Conservation (phyloP, 2,797 vertebrate species). For the Garrulus glandarius region DNA sequence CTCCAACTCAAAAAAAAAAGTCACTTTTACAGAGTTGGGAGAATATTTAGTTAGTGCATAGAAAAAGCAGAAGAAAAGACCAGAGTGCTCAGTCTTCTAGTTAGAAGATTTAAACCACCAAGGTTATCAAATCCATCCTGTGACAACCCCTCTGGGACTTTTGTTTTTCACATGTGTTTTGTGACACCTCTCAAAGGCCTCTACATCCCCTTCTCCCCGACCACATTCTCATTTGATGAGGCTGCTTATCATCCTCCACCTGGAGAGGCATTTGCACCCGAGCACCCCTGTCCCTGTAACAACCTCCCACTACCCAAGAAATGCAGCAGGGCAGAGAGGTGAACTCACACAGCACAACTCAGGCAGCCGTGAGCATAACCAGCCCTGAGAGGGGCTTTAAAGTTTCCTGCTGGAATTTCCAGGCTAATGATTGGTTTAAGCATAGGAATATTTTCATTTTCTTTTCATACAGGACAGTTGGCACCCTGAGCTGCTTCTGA, state of each 20-base stretch:
- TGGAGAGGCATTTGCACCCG: not conserved
- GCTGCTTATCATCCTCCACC: not conserved
- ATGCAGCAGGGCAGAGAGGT: not conserved
- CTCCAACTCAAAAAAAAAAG: not conserved
- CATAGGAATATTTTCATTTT: not conserved
- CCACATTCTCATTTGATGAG: not conserved
- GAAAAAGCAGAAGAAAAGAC: not conserved
- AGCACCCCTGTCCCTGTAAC: not conserved
- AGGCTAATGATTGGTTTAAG: not conserved
- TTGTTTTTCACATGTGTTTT: not conserved
- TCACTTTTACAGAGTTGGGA: not conserved
- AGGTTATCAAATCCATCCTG: not conserved
- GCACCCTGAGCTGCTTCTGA: not conserved
- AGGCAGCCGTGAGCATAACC: not conserved
- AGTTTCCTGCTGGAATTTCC: not conserved
- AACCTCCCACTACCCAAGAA: not conserved
- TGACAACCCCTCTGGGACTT: not conserved
- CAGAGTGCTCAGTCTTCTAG: not conserved
- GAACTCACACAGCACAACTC: not conserved
- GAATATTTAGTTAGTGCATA: not conserved
- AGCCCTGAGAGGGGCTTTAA: rapidly evolving
- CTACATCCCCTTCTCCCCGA: not conserved
- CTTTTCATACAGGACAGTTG: not conserved
- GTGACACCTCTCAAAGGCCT: not conserved
- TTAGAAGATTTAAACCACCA: not conserved